phyloP scores from a whole-genome alignment of 1,140 invertebrate species.

The Eueides isabella region DNA sequence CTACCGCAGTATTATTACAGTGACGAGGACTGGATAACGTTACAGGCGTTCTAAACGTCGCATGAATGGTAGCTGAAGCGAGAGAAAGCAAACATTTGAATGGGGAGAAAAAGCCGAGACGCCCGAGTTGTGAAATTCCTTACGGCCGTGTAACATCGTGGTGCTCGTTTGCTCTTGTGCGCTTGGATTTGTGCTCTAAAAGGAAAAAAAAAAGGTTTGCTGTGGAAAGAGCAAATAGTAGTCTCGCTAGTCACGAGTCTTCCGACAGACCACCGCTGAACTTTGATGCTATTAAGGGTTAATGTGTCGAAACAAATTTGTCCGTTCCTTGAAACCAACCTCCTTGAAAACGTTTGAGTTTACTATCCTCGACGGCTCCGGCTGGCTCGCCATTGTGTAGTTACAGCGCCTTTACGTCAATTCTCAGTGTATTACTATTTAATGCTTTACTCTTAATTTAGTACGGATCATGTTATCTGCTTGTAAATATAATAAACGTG shows the following conservation, averaged over 20 bases:
- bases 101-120: slow-evolving; percentile 67
- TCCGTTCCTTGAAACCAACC: slow-evolving; percentile 47
- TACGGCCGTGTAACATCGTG: slow-evolving; percentile 77
- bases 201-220: slow-evolving; percentile 74
- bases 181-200: slow-evolving; percentile 75
- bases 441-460: slow-evolving; percentile 77
- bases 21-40: slow-evolving; percentile 79
- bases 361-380: slow-evolving; percentile 58
- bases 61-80: slow-evolving; percentile 77
- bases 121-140: slow-evolving; percentile 79
- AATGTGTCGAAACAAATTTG: slow-evolving; percentile 42
- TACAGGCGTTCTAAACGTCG: slow-evolving; percentile 71
- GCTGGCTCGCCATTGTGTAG: slow-evolving; percentile 75
- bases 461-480: slow-evolving; percentile 77
- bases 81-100: slow-evolving; percentile 75
- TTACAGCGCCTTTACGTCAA: slow-evolving; percentile 78
- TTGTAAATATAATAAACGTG: slow-evolving; percentile 80
- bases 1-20: slow-evolving; percentile 82
- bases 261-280: slow-evolving; percentile 76
- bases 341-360: slow-evolving; percentile 45
- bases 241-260: slow-evolving; percentile 77
- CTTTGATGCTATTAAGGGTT: slow-evolving; percentile 49
- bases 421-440: slow-evolving; percentile 82
- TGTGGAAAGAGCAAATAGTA: slow-evolving; percentile 78
- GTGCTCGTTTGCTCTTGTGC: slow-evolving; percentile 77